Conservation (phyloP, 2,113 vertebrate genomes). For the Pionites leucogaster region DNA sequence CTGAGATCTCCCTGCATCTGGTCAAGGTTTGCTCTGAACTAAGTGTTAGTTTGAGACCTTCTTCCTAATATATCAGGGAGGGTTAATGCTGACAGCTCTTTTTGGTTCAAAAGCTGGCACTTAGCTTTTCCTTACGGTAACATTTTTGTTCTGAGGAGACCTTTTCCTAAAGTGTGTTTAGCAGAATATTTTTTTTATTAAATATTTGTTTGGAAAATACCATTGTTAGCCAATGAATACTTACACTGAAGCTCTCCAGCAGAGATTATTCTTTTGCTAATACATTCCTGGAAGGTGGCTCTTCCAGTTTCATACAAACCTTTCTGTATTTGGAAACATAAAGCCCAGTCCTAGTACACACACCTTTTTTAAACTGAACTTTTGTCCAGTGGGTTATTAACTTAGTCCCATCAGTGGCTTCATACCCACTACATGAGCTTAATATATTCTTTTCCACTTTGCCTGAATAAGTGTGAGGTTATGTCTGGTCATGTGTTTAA, state of each 20-base stretch:
- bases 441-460: not conserved
- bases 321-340: not conserved
- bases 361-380: not conserved
- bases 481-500: not conserved
- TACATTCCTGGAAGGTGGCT: not conserved
- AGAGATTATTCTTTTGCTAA: not conserved
- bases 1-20: not conserved
- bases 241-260: not conserved
- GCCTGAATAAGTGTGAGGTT: not conserved
- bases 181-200: conserved; percentile 19
- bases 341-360: not conserved
- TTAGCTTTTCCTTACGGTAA: not conserved
- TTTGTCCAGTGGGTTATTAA: not conserved
- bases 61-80: not conserved
- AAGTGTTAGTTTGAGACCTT: not conserved
- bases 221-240: not conserved
- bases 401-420: not conserved
- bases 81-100: not conserved
- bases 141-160: not conserved
- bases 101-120: not conserved
- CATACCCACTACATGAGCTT: not conserved
- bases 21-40: not conserved
- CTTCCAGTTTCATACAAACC: not conserved
- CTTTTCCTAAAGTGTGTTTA: not conserved
- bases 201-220: not conserved